Evolutionary conservation across 2,113 vertebrate species (phyloP).

Genomic region (Pagrus major): DNA sequence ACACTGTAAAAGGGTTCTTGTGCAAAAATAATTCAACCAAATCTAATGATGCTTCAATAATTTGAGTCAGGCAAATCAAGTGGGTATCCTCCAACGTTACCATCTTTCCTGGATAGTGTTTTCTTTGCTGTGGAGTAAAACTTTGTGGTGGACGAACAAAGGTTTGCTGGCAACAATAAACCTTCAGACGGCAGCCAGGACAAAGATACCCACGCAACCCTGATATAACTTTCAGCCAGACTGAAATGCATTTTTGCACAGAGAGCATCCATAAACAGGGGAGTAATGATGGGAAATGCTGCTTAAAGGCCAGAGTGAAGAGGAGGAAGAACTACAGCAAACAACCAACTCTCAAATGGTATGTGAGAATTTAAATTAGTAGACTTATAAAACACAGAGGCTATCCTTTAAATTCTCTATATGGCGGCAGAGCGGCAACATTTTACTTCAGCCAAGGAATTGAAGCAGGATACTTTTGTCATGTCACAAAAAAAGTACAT

Average conservation of each 20-base stretch:
- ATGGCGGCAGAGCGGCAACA: background rate
- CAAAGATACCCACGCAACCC: background rate
- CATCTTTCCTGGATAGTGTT: background rate
- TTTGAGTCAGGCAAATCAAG: background rate
- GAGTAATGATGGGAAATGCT: background rate
- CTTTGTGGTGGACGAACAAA: background rate
- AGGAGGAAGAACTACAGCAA: background rate
- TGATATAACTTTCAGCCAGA: background rate
- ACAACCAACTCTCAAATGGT: background rate
- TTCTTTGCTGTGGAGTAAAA: background rate
- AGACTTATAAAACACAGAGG: background rate
- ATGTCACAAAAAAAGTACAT: background rate
- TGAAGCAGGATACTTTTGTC: background rate
- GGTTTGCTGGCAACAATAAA: slow-evolving; percentile 5
- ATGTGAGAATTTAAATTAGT: background rate
- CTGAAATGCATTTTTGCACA: background rate
- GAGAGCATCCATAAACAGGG: background rate
- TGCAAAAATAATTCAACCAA: background rate
- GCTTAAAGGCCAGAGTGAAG: background rate
- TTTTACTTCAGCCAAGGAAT: background rate
- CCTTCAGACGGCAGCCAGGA: background rate
- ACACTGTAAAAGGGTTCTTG: rapidly evolving
- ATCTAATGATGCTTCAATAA: background rate
- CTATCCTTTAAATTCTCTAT: slow-evolving; percentile 1
- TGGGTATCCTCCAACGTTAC: background rate